Evolutionary conservation across 2,113 vertebrate species (phyloP).

Genomic region (Platysternon megacephalum): DNA sequence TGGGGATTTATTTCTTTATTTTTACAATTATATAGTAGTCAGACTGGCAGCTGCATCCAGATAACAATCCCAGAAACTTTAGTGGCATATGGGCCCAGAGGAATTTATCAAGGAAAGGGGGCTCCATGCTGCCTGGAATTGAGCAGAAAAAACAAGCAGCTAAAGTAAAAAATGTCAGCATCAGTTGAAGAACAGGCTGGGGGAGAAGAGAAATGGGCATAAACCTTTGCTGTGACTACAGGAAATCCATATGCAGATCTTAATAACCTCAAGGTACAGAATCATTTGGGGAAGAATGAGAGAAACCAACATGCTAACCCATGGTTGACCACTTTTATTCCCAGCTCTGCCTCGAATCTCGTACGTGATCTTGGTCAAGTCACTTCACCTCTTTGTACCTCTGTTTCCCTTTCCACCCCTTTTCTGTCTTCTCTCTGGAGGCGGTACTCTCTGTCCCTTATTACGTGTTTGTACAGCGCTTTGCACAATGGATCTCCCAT

Average conservation of each 20-base stretch:
- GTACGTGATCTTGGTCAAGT: neutral
- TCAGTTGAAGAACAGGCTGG: neutral
- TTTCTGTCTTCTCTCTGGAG: neutral
- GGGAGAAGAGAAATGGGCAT: neutral
- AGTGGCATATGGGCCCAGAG: constrained; percentile 8
- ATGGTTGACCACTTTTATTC: neutral
- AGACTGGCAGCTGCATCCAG: neutral
- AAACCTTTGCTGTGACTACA: neutral
- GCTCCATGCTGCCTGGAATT: neutral
- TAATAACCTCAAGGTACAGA: neutral
- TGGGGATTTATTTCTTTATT: neutral
- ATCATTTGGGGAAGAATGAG: neutral
- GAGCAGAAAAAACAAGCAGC: neutral
- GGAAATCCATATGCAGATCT: neutral
- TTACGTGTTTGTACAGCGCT: neutral
- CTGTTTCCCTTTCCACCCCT: neutral
- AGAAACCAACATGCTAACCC: neutral
- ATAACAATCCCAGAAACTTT: neutral
- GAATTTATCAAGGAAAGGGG: neutral
- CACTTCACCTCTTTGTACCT: neutral
- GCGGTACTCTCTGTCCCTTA: neutral
- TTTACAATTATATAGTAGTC: neutral
- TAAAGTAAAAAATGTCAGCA: neutral
- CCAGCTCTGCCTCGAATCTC: rapidly evolving
- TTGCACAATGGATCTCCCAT: neutral